phyloP scores from a whole-genome alignment of 2,888 invertebrate species.

The Coenonympha arcania region DNA sequence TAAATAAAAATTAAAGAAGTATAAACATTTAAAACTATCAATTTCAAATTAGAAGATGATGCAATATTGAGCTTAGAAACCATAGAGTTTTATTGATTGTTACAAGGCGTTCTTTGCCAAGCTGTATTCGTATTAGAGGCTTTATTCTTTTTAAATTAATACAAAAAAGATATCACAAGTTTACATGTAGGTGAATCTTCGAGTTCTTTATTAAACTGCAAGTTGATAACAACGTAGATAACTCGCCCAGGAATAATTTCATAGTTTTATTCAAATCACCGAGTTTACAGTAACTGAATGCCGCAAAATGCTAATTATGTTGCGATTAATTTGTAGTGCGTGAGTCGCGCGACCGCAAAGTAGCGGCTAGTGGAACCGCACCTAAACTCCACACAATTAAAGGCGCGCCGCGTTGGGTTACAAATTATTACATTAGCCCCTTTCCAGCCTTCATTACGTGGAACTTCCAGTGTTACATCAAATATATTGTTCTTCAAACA shows the following conservation, averaged over 20 bases:
- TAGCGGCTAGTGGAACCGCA: slow-evolving; percentile 41
- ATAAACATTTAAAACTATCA: no score
- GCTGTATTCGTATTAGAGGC: no score
- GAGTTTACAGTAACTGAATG: neutral
- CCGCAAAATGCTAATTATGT: slow-evolving; percentile 11
- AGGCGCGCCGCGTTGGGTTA: slow-evolving; percentile 34
- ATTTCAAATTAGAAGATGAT: no score
- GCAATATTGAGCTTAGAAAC: no score
- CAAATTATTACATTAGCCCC: slow-evolving; percentile 33
- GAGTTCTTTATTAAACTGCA: no score
- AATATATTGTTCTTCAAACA: neutral
- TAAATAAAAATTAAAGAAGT: no score
- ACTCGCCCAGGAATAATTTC: neutral
- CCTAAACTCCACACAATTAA: slow-evolving; percentile 39
- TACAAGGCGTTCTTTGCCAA: no score
- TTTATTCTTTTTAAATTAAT: no score
- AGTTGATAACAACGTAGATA: no score
- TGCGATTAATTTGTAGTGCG: slow-evolving; percentile 28
- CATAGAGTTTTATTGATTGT: no score
- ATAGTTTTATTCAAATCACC: neutral
- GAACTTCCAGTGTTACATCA: neutral
- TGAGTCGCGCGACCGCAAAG: slow-evolving; percentile 38
- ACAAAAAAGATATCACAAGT: no score
- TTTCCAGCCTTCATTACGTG: slow-evolving; percentile 17
- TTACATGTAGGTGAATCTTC: no score